Base-by-base conservation (phyloP, 2,888 invertebrate genomes). In the Caenorhabditis doughertyi region DNA sequence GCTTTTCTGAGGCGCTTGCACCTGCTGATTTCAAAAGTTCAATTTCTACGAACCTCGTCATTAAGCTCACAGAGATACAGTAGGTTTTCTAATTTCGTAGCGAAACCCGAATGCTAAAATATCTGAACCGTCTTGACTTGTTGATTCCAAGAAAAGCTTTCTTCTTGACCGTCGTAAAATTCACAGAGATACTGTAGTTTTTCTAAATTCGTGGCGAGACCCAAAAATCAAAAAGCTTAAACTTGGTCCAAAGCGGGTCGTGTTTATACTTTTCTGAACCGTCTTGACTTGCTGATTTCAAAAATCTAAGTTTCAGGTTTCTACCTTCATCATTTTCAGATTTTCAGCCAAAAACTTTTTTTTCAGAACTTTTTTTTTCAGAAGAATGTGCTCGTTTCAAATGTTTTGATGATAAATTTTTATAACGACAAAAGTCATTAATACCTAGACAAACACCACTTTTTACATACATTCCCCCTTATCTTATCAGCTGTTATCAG, bases 401-500 rank as follows among this genome's bases (percentile, higher is more conserved):
- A n/a, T n/a, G n/a, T n/a, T n/a, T n/a, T n/a, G n/a, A n/a, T n/a
- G n/a, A n/a, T n/a, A n/a, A n/a, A n/a, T n/a, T n/a, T n/a, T n/a
- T n/a, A n/a, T n/a, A n/a, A n/a, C n/a, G n/a, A 32, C 5, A 29
- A 55, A 55, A 27, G 32, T n/a, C 3, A 8, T 47, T 18, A 47
- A 7, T n/a, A 7, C 35, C 35, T 35, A 35, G 35, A 35, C 35
- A 35, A 35, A 35, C 35, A 51, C 7, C 5, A 21, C 23, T n/a
- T n/a, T n/a, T n/a, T n/a, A n/a, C 51, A 23, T 8, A 51, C 21
- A 51, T 23, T 21, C n/a, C 21, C 4, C 47, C 49, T 53, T 39
- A 27, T 60, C 60, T 62, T 72, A 72, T 51, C 60, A 72, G 16
- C 16, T 60, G 16, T n/a, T 23, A 60, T 60, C 71, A 72, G 47